Evolutionary conservation across 2,113 vertebrate genomes (phyloP), one percentile per base, ranked within the genome.

Genomic region (Gallinago media): DNA sequence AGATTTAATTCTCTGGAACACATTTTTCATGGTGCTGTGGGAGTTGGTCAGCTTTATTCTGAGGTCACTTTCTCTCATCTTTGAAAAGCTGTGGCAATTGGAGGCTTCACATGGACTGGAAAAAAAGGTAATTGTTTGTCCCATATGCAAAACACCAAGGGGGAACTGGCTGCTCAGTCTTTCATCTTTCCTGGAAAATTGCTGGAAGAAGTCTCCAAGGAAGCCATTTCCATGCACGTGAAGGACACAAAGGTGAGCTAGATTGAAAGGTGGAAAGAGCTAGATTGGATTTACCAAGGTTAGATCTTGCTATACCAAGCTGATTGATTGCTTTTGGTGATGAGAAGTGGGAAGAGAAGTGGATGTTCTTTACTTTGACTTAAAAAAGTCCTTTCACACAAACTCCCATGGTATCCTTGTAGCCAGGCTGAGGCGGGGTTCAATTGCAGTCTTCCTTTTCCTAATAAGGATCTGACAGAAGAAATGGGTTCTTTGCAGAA

Each of bases 1-100:
- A 86, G 65, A 66, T 94, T 86, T 89, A 86, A 86, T 94, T 94
- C 63, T 26, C 72, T 31, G 44, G 26, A 61, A 76, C 20, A 59
- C 32, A 58, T 61, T 93, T 89, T 78, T 38, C 40, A 32, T 58
- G 29, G 40, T 79, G 58, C 62, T 93, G 18, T 0, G 6, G 56
- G 47, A 89, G 18, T 23, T 49, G 56, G 23, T 4, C 54, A 82
- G 31, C 19, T 78, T 75, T 19, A 36, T 68, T 79, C 50, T 47
- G 71, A 93, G 44, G 21, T 27, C 17, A 26, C 44, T 75, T 92
- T 79, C 49, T 49, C 14, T 66, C 49, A n/a, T 27, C 31, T 88
- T 88, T 68, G 47, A 61, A 85, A 84, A 12, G 7, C 7, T 82
- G 56, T 72, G 29, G 23, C 14, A 27, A 16, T 0, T 3, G 6